These are phyloP conservation scores for Toxotes chatareus DNA, from an alignment of 2,113 vertebrate genomes.

Conservation along the genomic window DNA sequence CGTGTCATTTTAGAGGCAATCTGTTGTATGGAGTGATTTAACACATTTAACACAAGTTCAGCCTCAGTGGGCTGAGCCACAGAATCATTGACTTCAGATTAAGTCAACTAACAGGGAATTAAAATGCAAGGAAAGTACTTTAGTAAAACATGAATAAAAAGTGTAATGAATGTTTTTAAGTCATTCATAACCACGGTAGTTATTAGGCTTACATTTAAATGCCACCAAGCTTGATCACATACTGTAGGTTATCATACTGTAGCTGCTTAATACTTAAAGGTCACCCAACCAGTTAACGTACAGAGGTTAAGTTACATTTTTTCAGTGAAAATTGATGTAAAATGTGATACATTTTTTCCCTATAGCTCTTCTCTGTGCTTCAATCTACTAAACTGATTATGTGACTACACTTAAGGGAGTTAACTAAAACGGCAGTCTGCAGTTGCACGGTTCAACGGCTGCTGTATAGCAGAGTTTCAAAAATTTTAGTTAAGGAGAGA, in stretches of 20 bases:
- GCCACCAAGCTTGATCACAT: background rate
- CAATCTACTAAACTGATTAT: background rate
- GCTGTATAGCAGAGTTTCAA: background rate
- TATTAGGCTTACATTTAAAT: conserved; percentile 7
- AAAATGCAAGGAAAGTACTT: background rate
- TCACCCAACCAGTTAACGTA: conserved; percentile 16
- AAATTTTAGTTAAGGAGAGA: background rate
- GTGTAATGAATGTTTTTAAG: background rate
- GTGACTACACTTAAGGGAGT: conserved; percentile 13
- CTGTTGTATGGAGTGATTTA: too few relatives aligned
- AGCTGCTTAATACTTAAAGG: conserved; percentile 19
- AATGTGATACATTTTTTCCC: background rate
- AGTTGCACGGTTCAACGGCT: conserved; percentile 20
- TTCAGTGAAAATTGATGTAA: background rate
- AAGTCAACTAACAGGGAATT: background rate
- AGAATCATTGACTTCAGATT: background rate
- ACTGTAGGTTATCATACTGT: background rate
- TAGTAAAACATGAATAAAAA: background rate
- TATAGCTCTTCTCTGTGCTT: background rate
- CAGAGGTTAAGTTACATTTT: background rate
- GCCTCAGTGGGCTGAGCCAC: too few relatives aligned
- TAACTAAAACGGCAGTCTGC: background rate
- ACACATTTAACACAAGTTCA: background rate
- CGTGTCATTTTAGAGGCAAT: background rate
- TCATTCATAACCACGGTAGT: background rate